phyloP scores from a whole-genome alignment of 2,888 invertebrate genomes.

The Tineola bisselliella region DNA sequence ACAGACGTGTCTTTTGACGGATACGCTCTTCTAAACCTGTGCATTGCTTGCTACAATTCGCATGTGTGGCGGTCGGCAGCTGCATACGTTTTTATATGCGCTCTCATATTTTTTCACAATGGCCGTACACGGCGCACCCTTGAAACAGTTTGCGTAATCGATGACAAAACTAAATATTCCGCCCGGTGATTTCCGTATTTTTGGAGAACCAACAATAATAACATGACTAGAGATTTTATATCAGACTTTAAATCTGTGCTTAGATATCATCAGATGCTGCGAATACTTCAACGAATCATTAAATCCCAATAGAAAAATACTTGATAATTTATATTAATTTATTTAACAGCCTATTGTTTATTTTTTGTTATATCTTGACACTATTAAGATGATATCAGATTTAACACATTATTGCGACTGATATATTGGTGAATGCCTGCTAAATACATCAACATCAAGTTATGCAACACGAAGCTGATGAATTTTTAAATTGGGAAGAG shows the following conservation, averaged over 20 bases:
- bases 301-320: not conserved
- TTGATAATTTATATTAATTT: not conserved
- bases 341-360: conserved; percentile 25
- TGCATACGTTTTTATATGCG: conserved; percentile 65
- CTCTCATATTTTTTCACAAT: conserved; percentile 66
- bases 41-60: conserved; percentile 50
- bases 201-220: conserved; percentile 33
- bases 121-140: conserved; percentile 57
- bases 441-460: conserved; percentile 4
- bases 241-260: conserved; percentile 4
- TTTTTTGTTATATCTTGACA: not conserved
- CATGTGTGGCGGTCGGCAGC: conserved; percentile 64
- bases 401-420: not conserved
- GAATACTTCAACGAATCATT: not conserved
- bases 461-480: not conserved
- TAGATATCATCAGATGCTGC: not conserved
- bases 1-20: conserved; percentile 20
- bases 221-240: conserved; percentile 20
- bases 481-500: conserved; percentile 15
- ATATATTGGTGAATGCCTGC: not conserved
- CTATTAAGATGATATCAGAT: not conserved
- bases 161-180: conserved; percentile 70
- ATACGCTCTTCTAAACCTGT: conserved; percentile 32
- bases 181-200: conserved; percentile 68
- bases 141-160: conserved; percentile 70